Conservation (phyloP, 2,113 vertebrate species). For the Monopterus albus region DNA sequence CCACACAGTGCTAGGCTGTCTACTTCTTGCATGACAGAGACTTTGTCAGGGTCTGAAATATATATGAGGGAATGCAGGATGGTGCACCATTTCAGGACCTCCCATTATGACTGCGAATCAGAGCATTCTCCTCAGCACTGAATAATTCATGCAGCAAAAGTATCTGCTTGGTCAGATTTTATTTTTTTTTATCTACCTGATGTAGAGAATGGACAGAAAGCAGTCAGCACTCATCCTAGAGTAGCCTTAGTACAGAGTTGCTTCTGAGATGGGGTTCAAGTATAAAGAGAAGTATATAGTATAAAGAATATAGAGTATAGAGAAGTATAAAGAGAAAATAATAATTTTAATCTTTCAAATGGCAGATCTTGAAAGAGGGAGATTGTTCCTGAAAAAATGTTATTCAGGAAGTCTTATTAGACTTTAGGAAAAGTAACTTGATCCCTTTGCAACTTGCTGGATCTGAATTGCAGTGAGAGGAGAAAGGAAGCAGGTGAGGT, state of each 20-base stretch:
- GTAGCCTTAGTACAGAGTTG: conserved; percentile 12
- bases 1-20: conserved; percentile 10
- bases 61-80: conserved; percentile 63
- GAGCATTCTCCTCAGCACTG: conserved; percentile 63
- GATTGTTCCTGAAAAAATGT: neutral
- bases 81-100: conserved; percentile 69
- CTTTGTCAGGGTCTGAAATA: conserved; percentile 70
- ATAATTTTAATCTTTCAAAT: conserved; percentile 52
- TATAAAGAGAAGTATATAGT: no score
- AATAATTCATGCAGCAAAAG: conserved; percentile 75
- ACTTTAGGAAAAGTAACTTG: conserved; percentile 24
- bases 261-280: conserved; percentile 20
- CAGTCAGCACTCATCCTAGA: conserved; percentile 33
- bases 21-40: conserved; percentile 61
- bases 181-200: conserved; percentile 45
- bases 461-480: conserved; percentile 49
- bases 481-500: conserved; percentile 16
- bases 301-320: no score
- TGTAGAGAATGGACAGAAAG: conserved; percentile 43
- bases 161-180: conserved; percentile 76
- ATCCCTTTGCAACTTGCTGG: conserved; percentile 19
- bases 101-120: conserved; percentile 74
- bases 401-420: conserved; percentile 33
- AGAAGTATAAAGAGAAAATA: conserved; percentile 40
- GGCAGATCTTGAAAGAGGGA: conserved; percentile 10